Evolutionary conservation across 2,888 invertebrate species (phyloP).

Genomic region (Amphipyra tragopoginis): DNA sequence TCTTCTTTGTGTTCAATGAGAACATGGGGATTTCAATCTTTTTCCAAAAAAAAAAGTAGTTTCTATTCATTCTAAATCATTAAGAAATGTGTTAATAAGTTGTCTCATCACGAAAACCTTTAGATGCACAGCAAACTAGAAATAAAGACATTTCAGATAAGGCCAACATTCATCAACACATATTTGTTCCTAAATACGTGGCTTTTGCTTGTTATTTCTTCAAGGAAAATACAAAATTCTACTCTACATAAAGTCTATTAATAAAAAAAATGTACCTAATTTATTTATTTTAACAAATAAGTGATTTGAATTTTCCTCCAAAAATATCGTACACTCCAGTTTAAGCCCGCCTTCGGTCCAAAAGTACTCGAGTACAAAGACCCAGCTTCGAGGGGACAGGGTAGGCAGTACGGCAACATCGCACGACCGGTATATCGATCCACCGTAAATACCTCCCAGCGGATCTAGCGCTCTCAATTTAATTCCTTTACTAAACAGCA

Average conservation of each 20-base stretch:
- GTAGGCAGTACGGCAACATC: conserved; percentile 75
- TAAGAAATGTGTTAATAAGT: too few relatives aligned
- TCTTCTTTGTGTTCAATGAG: too few relatives aligned
- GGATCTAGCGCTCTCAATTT: conserved; percentile 61
- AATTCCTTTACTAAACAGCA: not conserved
- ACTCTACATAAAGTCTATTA: not conserved
- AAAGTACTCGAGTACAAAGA: conserved; percentile 78
- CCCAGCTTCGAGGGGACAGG: conserved; percentile 68
- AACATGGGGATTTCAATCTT: too few relatives aligned
- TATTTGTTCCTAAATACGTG: not conserved
- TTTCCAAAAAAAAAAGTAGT: too few relatives aligned
- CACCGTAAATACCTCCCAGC: conserved; percentile 58
- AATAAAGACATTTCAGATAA: not conserved
- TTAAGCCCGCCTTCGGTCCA: conserved; percentile 72
- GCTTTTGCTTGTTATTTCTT: not conserved
- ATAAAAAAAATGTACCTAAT: not conserved
- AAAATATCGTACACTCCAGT: conserved; percentile 50
- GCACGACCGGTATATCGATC: conserved; percentile 83
- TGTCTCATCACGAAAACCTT: too few relatives aligned
- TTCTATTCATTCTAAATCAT: too few relatives aligned
- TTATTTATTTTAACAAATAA: not conserved
- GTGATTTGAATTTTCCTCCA: conserved; percentile 13
- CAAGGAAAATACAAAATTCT: not conserved
- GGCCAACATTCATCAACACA: conserved; percentile 7
- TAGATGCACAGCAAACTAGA: not conserved